A percentile compares a stretch with the other conserved stretches of the same genome.
Evolutionary conservation across 2,888 invertebrate species (phyloP).

Genomic region (Protodeltote pygarga): DNA sequence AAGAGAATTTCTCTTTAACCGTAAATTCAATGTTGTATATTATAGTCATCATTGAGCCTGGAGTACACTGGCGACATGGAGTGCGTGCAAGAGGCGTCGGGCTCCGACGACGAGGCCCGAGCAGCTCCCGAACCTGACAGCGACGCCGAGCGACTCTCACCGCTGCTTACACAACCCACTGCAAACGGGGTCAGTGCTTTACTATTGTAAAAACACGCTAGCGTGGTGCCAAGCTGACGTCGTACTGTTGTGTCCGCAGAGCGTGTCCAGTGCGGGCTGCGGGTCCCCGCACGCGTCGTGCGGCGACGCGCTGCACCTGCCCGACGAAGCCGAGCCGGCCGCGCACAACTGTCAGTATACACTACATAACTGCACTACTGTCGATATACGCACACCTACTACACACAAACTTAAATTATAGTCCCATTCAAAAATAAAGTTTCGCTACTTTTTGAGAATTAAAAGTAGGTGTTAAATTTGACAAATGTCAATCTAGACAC

Average conservation of each 20-base stretch:
- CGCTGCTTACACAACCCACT: constrained; percentile 86
- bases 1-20: background rate
- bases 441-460: too few relatives aligned
- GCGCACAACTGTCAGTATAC: constrained; percentile 69
- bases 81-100: constrained; percentile 50
- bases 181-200: constrained; percentile 61
- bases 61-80: constrained; percentile 59
- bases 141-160: constrained; percentile 94
- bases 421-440: too few relatives aligned
- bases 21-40: background rate
- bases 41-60: constrained; percentile 71
- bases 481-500: too few relatives aligned
- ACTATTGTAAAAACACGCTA: background rate
- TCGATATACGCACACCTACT: constrained; percentile 57
- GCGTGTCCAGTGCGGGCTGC: constrained; percentile 12
- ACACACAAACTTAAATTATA: background rate
- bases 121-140: constrained; percentile 90
- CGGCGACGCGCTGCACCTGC: constrained; percentile 55
- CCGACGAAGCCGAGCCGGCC: constrained; percentile 84
- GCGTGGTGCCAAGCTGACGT: too few relatives aligned
- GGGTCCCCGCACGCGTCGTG: constrained; percentile 14
- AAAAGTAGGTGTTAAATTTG: too few relatives aligned
- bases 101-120: constrained; percentile 56
- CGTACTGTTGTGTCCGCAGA: constrained; percentile 2
- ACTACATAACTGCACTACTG: constrained; percentile 59